Conservation (phyloP, 1,140 invertebrate species). For the Bathynomus jamesi region DNA sequence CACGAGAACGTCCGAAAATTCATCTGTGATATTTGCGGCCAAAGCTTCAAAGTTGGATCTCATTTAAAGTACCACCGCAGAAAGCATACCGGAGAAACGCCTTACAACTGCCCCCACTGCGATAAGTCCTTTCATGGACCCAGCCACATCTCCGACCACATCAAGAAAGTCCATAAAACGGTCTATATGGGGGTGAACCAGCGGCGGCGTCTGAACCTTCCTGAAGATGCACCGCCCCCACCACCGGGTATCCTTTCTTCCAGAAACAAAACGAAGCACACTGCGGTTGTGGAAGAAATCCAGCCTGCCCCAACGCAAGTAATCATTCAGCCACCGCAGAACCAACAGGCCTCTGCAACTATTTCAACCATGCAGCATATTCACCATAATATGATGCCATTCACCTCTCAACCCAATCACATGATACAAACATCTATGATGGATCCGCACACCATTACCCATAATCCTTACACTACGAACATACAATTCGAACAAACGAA, state of each 20-base stretch:
- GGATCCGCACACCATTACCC: too few species aligned
- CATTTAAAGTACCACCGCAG: too few species aligned
- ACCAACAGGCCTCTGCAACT: too few species aligned
- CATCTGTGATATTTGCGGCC: constrained; percentile 38
- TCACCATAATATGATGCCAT: constrained; percentile 1
- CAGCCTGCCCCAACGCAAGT: too few species aligned
- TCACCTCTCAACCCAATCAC: constrained; percentile 13
- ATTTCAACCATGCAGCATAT: too few species aligned
- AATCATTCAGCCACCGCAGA: too few species aligned
- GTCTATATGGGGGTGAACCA: constrained; percentile 27
- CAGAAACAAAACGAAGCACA: constrained; percentile 10
- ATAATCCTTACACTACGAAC: too few species aligned
- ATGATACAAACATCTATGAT: too few species aligned
- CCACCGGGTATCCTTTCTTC: constrained; percentile 21
- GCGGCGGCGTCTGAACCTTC: constrained; percentile 19
- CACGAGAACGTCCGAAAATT: constrained; percentile 37
- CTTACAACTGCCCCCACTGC: constrained; percentile 28
- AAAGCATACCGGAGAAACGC: too few species aligned
- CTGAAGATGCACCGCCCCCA: constrained; percentile 20
- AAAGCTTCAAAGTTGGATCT: constrained; percentile 21
- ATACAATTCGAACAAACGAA: too few species aligned
- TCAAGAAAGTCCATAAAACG: constrained; percentile 27
- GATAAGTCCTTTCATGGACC: constrained; percentile 31
- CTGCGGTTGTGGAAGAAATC: constrained; percentile 7
- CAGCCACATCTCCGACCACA: constrained; percentile 29